Evolutionary conservation across 2,797 vertebrate genomes (phyloP), one percentile per base, ranked within the genome.

Genomic region (Clarias laeviceps): DNA sequence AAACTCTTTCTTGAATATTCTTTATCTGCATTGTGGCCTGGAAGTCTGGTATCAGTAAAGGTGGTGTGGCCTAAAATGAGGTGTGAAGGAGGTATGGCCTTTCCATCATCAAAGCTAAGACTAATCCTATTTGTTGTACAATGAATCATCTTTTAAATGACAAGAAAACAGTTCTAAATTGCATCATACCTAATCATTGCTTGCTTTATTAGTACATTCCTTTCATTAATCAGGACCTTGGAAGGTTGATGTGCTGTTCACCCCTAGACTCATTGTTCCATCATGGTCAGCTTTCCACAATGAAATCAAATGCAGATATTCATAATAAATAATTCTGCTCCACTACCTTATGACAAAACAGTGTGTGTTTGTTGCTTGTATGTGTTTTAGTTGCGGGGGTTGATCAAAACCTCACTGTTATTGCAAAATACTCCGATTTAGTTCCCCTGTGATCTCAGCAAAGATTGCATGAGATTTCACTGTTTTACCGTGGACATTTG

Each of bases 391-490:
- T 64, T 20, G 12, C 4, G 27, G 27, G 40, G 66, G 11, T 72
- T 70, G 57, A 9, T 80, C 9, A 54, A 24, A 59, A 74, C 50
- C 24, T 83, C 6, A 45, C n/a, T 64, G 40, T n/a, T 83, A 32
- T 85, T 85, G 59, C 81, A 54, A 78, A 87, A 87, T 32, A 66
- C 76, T 85, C 62, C 68, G 54, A 69, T 34, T 86, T 72, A 65
- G 11, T 61, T 85, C 57, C 59, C 81, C 34, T 86, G 74, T 80
- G 74, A 89, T 78, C 65, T 87, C 77, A 86, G 83, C 64, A 69
- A 79, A 80, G 85, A 85, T 89, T 84, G 83, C 62, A 66, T 1
- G 68, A 88, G 88, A 89, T 87, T 79, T 57, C 29, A 61, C 45
- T 62, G 54, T 65, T 32, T 65, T n/a, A 68, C 72, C 0, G 9